Base-by-base conservation (phyloP, 2,888 invertebrate species). In the Drosophila koepferae region DNA sequence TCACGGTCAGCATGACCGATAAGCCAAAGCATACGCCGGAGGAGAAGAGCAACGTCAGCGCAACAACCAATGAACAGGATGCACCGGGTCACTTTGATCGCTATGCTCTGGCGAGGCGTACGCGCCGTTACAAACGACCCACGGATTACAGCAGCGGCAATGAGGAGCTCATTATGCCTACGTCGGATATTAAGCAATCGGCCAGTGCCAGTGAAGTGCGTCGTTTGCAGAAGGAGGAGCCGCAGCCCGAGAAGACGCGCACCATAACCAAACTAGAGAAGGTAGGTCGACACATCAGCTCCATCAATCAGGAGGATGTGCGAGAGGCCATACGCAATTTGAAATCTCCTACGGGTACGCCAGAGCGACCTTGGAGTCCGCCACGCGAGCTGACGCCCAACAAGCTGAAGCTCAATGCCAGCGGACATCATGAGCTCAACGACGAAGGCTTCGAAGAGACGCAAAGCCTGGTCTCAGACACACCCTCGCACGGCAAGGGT, bases 371-470 rank as follows among this genome's bases (percentile, higher is more conserved):
- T 1, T 95, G 95, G 95, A 94, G 94, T 80, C 94, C 93, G n/a
- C 90, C 92, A 1, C 82, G 92, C 6, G 92, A 93, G 62, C 87
- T 92, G 48, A 86, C 85, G 34, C 80, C 86, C 7, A 74, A 68
- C 82, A 89, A 80, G 18, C 56, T 86, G 10, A 92, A 92, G 72
- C 74, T 91, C 8, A 66, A 67, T 5, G 81, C 70, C 41, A 72
- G 71, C 49, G 85, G 91, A 0, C 92, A 92, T 68, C 92, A 91
- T 64, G 97, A 97, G 84, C 92, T 96, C 51, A 96, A 97, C 89
- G 98, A 98, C 91, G 97, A 98, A 94, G 97, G 98, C 10, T 98
- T 98, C 89, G 97, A 98, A 92, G 98, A 98, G 93, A 97, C 97
- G 0, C 97, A 97, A 90, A 97, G 97, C 90, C 94, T 97, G 60